Evolutionary conservation across 2,888 invertebrate genomes (phyloP).

Genomic region (Chromoteleia sp.): DNA sequence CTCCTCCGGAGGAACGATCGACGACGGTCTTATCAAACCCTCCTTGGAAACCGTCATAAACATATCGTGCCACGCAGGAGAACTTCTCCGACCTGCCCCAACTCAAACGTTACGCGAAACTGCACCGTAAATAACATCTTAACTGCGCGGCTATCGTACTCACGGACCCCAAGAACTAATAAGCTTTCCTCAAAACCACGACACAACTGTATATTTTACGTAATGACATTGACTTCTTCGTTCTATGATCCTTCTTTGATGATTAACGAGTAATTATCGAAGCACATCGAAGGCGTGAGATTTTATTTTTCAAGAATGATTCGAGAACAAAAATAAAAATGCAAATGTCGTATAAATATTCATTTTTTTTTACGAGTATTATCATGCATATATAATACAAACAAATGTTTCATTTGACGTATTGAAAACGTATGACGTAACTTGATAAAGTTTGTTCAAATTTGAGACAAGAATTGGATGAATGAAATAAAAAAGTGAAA

Average conservation of each 20-base stretch:
- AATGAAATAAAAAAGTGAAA: neutral
- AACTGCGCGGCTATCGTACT: slow-evolving; percentile 78
- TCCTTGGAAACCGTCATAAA: slow-evolving; percentile 80
- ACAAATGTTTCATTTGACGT: too few relatives aligned
- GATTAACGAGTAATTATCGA: neutral
- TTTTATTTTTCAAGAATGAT: too few relatives aligned
- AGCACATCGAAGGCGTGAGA: too few relatives aligned
- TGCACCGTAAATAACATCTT: slow-evolving; percentile 83
- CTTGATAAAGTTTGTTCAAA: too few relatives aligned
- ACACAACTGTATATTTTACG: slow-evolving; percentile 25
- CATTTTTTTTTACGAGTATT: too few relatives aligned
- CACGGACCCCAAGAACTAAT: slow-evolving; percentile 74
- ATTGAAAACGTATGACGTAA: too few relatives aligned
- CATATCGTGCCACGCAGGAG: slow-evolving; percentile 77
- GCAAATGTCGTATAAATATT: too few relatives aligned
- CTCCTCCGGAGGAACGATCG: slow-evolving; percentile 58
- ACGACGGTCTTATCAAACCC: slow-evolving; percentile 73
- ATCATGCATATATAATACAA: too few relatives aligned
- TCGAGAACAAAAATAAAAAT: too few relatives aligned
- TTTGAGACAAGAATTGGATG: neutral
- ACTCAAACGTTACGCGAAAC: slow-evolving; percentile 82
- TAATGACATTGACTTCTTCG: slow-evolving; percentile 9
- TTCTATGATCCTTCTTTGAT: slow-evolving; percentile 1
- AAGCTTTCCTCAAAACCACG: slow-evolving; percentile 53
- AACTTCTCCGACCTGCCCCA: slow-evolving; percentile 80